A percentile compares a stretch with the other conserved stretches of the same genome.
phyloP scores from a whole-genome alignment of 2,797 vertebrate genomes.

The Chrosomus eos region DNA sequence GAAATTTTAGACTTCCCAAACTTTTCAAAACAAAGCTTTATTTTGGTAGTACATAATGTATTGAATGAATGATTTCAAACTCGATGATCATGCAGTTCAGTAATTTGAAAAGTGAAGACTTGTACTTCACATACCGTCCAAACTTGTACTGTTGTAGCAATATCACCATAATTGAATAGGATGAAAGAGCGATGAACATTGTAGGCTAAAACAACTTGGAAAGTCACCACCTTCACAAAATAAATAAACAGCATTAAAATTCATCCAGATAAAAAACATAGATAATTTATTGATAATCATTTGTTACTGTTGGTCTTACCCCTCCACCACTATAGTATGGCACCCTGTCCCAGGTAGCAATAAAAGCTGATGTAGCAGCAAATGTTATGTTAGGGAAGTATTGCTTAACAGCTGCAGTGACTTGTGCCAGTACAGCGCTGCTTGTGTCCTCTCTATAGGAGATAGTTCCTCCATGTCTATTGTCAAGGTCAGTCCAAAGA shows the following conservation, averaged over 20 bases:
- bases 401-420: not conserved
- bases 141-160: not conserved
- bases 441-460: constrained; percentile 22
- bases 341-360: constrained; percentile 19
- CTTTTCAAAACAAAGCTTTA: no score
- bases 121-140: not conserved
- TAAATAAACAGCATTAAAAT: not conserved
- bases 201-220: constrained; percentile 27
- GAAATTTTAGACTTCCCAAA: no score
- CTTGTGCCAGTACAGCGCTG: not conserved
- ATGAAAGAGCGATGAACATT: not conserved
- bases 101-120: no score
- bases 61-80: no score
- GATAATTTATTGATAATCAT: not conserved
- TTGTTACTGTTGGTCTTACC: not conserved
- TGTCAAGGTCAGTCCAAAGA: constrained; percentile 44
- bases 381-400: not conserved
- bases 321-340: not conserved
- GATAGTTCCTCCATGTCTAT: not conserved
- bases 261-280: not conserved
- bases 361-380: constrained; percentile 21
- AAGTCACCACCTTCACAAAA: constrained; percentile 11
- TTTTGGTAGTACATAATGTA: no score
- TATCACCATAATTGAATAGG: constrained; percentile 11
- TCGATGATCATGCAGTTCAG: no score